Conservation (phyloP, 2,113 vertebrate species). For the Hippocampus mohnikei region DNA sequence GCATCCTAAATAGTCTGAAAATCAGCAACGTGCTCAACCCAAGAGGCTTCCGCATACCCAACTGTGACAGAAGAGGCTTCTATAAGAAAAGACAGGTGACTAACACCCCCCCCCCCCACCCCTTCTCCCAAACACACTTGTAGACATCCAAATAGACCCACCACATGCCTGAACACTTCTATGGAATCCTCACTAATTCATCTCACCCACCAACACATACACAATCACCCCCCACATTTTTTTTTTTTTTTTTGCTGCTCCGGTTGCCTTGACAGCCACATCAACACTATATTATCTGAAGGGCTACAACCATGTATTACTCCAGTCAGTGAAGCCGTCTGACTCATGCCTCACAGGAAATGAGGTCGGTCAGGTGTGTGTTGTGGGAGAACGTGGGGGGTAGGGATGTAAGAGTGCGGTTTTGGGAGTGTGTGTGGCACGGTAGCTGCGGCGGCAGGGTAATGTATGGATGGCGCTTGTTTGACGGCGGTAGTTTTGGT, state of each 20-base stretch:
- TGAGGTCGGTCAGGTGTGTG: conserved; percentile 68
- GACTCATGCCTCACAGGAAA: conserved; percentile 67
- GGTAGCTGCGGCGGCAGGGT: conserved; percentile 51
- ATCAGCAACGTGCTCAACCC: conserved; percentile 87
- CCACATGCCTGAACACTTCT: conserved; percentile 62
- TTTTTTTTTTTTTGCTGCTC: conserved; percentile 23
- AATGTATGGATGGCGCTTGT: conserved; percentile 54
- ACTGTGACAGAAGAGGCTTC: conserved; percentile 96
- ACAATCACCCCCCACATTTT: conserved; percentile 18
- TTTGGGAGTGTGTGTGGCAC: conserved; percentile 65
- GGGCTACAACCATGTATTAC: conserved; percentile 67
- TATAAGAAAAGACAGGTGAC: conserved; percentile 98
- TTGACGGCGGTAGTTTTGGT: conserved; percentile 61
- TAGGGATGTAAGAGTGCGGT: conserved; percentile 65
- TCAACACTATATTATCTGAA: conserved; percentile 71
- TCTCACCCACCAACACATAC: conserved; percentile 49
- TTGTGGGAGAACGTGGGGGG: conserved; percentile 64
- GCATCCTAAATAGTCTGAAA: conserved; percentile 86
- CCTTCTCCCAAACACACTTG: conserved; percentile 38
- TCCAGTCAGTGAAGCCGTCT: conserved; percentile 61
- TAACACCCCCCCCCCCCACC: conserved; percentile 24
- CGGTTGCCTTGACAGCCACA: conserved; percentile 65
- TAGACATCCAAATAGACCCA: conserved; percentile 46
- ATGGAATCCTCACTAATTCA: conserved; percentile 53
- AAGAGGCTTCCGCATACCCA: conserved; percentile 88